Evolutionary conservation across 2,888 invertebrate species (phyloP), one percentile per base, ranked within the genome.

Genomic region (Epsilonema sp.): DNA sequence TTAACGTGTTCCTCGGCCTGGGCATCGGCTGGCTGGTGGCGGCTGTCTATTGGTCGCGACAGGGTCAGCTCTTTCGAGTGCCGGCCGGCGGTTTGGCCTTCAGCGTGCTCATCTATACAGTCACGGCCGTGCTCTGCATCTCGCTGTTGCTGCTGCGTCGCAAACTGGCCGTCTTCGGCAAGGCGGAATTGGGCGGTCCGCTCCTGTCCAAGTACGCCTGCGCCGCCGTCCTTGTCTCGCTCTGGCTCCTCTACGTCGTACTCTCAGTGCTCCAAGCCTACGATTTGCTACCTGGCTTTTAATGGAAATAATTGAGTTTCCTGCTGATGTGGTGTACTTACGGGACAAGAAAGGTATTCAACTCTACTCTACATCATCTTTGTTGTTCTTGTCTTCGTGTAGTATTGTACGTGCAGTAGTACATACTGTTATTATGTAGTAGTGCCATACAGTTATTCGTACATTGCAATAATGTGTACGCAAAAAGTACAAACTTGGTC

Each of bases 1-100:
- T 75, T 23, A 75, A 75, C 56, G 75, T 75, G 8, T 74, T 75
- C 58, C 66, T 75, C 37, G 75, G 75, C 31, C 65, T 75, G 2
- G 75, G 75, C 4, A 57, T 75, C 42, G 74, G 75, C 0, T 75
- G 75, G 74, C 53, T 73, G 19, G 67, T 74, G 24, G 74, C 74
- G 23, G 62, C 73, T 31, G 63, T 70, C 37, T 74, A 71, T 55
- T 68, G 70, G 55, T 45, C 59, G 4, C 56, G 65, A 5, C 55
- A 67, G 65, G 66, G 62, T n/a, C 51, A 56, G 3, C 37, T 19
- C 11, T 70, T 70, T 52, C 26, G 37, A 3, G 70, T 70, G 2
- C 51, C 54, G 23, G 58, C 67, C 2, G 69, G 66, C 25, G 54
- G 58, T 24, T 56, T 71, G 23, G 64, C 64, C 16, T 70, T 74